These are phyloP conservation scores for Eupelmus urozonus DNA, from an alignment of 2,888 invertebrate genomes.

Conservation along the genomic window DNA sequence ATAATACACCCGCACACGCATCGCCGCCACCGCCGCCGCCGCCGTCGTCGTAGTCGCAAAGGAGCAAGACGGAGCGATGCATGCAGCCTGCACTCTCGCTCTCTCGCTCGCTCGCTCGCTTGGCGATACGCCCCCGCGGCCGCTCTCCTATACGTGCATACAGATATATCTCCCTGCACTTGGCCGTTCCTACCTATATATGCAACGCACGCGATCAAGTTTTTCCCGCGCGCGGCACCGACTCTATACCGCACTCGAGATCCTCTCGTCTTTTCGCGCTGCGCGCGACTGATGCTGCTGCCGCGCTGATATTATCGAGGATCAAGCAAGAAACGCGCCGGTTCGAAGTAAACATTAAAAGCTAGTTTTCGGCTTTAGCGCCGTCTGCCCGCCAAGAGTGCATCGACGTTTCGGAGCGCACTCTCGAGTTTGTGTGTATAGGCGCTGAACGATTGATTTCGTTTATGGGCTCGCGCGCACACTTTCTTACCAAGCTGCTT, in stretches of 20 bases:
- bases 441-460: conserved; percentile 37
- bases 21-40: not conserved
- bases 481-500: too few species aligned
- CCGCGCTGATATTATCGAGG: too few species aligned
- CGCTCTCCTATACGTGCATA: not conserved
- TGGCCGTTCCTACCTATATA: not conserved
- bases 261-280: conserved; percentile 29
- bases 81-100: not conserved
- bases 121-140: conserved; percentile 46
- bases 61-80: conserved; percentile 23
- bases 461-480: too few species aligned
- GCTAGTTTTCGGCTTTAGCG: conserved; percentile 35
- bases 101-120: conserved; percentile 1
- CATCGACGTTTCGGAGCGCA: not conserved
- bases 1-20: conserved; percentile 38
- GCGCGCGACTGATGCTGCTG: not conserved
- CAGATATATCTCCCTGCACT: too few species aligned
- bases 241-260: not conserved
- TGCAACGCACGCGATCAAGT: conserved; percentile 33
- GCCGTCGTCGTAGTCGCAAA: not conserved
- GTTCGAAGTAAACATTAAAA: too few species aligned
- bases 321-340: not conserved
- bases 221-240: conserved; percentile 53
- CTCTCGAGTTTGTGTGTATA: not conserved
- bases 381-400: not conserved